phyloP scores from a whole-genome alignment of 2,797 vertebrate species.

The Brachyalestes nurse region DNA sequence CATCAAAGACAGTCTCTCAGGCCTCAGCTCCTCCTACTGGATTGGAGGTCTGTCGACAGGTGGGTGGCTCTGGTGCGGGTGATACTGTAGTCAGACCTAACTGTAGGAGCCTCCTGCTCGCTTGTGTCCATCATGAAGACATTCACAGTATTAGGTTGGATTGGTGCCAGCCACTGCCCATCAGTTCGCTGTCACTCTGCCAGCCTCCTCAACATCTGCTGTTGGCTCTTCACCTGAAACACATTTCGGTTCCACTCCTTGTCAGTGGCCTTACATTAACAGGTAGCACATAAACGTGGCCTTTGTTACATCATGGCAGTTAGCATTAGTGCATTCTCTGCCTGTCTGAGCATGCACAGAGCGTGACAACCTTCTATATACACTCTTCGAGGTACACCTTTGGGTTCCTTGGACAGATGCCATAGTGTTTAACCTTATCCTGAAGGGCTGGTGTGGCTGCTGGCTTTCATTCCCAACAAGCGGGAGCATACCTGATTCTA shows the following conservation, averaged over 20 bases:
- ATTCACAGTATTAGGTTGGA: slow-evolving; percentile 57
- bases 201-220: slow-evolving; percentile 54
- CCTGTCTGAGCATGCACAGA: neutral
- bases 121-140: slow-evolving; percentile 54
- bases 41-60: slow-evolving; percentile 53
- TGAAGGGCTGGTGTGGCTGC: too few species aligned
- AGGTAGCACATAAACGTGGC: neutral
- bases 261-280: neutral
- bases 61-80: slow-evolving; percentile 56
- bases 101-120: slow-evolving; percentile 51
- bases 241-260: slow-evolving; percentile 1
- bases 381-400: neutral
- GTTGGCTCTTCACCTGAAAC: slow-evolving; percentile 53
- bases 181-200: slow-evolving; percentile 50
- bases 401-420: neutral
- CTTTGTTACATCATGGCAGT: slow-evolving; percentile 9
- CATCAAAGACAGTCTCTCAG: slow-evolving; percentile 57
- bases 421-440: too few species aligned
- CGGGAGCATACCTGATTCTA: too few species aligned
- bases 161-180: slow-evolving; percentile 33
- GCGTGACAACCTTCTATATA: neutral
- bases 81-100: slow-evolving; percentile 53
- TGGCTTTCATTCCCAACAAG: too few species aligned
- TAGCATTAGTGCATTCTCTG: neutral
- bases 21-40: slow-evolving; percentile 52